Conservation (phyloP, 2,797 vertebrate genomes). For the Halcyon smyrnensis region DNA sequence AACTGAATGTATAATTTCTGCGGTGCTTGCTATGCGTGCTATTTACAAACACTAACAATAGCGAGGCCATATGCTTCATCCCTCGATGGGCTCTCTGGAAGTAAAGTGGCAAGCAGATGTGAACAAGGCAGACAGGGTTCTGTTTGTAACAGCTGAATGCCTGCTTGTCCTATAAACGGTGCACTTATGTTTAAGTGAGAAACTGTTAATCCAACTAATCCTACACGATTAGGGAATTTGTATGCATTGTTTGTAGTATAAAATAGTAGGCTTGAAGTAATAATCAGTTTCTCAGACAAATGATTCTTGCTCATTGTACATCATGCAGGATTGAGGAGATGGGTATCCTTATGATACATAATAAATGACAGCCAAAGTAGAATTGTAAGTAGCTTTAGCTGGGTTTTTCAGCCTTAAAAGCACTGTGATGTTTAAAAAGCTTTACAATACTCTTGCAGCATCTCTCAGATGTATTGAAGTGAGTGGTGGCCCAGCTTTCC, state of each 20-base stretch:
- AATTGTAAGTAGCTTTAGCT: conserved; percentile 10
- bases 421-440: conserved; percentile 1
- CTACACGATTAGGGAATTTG: neutral
- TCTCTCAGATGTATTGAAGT: neutral
- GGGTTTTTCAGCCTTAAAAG: conserved; percentile 23
- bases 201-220: conserved; percentile 49
- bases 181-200: conserved; percentile 28
- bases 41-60: neutral
- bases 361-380: neutral
- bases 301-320: neutral
- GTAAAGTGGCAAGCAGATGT: conserved; percentile 51
- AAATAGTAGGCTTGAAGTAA: conserved; percentile 2
- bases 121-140: neutral
- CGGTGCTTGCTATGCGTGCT: neutral
- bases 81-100: conserved; percentile 27
- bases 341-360: neutral
- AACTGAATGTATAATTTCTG: neutral
- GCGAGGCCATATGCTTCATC: conserved; percentile 10
- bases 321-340: conserved; percentile 7
- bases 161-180: conserved; percentile 21
- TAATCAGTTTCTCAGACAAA: neutral
- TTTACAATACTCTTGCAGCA: neutral
- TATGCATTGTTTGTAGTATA: neutral
- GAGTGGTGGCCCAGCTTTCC: neutral
- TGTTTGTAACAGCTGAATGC: conserved; percentile 38